phyloP scores from a whole-genome alignment of 2,113 vertebrate genomes.

The Lepidothrix coronata region DNA sequence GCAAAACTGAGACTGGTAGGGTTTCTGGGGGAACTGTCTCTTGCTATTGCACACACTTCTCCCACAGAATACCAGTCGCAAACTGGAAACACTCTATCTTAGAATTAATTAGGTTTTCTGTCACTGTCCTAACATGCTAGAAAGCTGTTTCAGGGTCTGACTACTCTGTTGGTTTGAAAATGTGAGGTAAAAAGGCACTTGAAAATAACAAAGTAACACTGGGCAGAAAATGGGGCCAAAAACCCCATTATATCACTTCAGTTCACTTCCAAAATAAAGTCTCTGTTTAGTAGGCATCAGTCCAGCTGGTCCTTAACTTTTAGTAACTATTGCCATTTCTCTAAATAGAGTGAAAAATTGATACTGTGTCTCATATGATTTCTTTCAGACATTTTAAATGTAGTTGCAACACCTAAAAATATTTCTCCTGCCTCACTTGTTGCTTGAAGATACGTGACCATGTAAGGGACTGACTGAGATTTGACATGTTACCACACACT shows the following conservation, averaged over 20 bases:
- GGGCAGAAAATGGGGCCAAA: background rate
- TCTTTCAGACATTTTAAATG: background rate
- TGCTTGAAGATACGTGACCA: background rate
- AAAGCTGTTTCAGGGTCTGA: background rate
- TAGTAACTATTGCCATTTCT: background rate
- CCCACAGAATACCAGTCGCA: background rate
- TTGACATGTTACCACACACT: background rate
- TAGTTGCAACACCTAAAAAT: background rate
- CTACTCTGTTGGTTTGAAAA: background rate
- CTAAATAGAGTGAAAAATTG: background rate
- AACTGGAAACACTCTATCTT: background rate
- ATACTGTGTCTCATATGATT: background rate
- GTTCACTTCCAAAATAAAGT: constrained; percentile 42
- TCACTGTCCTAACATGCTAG: background rate
- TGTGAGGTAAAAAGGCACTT: background rate
- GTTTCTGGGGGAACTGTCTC: background rate
- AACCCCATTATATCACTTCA: background rate
- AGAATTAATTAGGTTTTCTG: background rate
- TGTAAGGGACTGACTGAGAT: background rate
- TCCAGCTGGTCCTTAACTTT: background rate
- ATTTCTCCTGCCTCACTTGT: background rate
- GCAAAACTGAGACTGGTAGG: accelerated
- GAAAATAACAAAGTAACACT: background rate
- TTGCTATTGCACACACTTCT: background rate
- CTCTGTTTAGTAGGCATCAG: background rate